Percentiles rank a stretch among this genome's conserved stretches.
phyloP scores from a whole-genome alignment of 2,113 vertebrate species.

The Calyptommatus sinebrachiatus region DNA sequence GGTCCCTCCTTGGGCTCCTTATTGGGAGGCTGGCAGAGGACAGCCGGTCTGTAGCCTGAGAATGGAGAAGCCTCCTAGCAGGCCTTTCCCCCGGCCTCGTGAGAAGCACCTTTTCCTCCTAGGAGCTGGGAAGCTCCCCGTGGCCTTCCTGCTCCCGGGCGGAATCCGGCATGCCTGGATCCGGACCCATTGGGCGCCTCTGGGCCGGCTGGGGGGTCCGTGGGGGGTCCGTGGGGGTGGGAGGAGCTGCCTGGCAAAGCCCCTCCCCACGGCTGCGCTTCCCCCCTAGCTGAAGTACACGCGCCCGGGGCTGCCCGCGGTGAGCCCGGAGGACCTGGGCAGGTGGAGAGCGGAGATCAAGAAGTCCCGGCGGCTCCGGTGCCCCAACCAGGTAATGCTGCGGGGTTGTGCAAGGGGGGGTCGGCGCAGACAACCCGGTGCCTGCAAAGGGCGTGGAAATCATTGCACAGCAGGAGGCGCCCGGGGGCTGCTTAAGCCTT shows the following conservation, averaged over 20 bases:
- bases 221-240: background rate
- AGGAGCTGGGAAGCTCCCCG: too few species aligned
- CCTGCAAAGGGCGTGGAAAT: too few species aligned
- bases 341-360: conserved; percentile 95
- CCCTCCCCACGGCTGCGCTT: conserved; percentile 9
- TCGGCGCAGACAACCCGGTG: too few species aligned
- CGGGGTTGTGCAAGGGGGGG: background rate
- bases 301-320: conserved; percentile 88
- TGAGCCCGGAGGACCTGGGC: conserved; percentile 90
- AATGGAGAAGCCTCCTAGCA: too few species aligned
- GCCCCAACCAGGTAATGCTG: conserved; percentile 87
- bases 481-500: too few species aligned
- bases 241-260: background rate
- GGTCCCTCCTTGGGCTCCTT: too few species aligned
- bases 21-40: too few species aligned
- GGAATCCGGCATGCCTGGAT: background rate
- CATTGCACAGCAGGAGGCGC: too few species aligned
- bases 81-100: too few species aligned
- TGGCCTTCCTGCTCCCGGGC: background rate
- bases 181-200: background rate
- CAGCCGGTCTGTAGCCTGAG: too few species aligned
- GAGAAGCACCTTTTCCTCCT: too few species aligned
- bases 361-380: conserved; percentile 87
- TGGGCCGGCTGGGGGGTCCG: too few species aligned
- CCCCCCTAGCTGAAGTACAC: conserved; percentile 86